phyloP scores from a whole-genome alignment of 2,888 invertebrate genomes.

The Chymomyza fuscimana region DNA sequence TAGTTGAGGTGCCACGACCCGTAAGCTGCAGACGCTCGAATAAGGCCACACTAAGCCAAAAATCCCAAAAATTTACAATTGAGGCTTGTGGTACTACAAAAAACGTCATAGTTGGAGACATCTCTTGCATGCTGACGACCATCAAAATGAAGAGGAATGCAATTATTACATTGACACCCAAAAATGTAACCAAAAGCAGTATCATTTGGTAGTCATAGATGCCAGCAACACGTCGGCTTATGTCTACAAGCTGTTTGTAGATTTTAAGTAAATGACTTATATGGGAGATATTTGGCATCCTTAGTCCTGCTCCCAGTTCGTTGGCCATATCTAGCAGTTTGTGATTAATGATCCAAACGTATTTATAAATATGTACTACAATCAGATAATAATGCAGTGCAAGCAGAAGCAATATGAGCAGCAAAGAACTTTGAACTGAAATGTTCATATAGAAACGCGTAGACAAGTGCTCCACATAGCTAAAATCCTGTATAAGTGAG shows the following conservation, averaged over 20 bases:
- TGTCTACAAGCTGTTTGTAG: slow-evolving; percentile 34
- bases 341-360: slow-evolving; percentile 42
- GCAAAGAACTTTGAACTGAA: neutral
- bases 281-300: neutral
- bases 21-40: slow-evolving; percentile 37
- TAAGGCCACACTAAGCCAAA: slow-evolving; percentile 41
- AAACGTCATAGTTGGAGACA: neutral
- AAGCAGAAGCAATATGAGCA: neutral
- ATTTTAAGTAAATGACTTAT: neutral
- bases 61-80: slow-evolving; percentile 40
- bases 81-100: slow-evolving; percentile 19
- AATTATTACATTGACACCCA: slow-evolving; percentile 40
- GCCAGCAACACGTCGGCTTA: slow-evolving; percentile 20
- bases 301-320: neutral
- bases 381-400: neutral
- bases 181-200: slow-evolving; percentile 16
- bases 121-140: slow-evolving; percentile 18
- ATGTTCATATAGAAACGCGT: neutral
- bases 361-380: slow-evolving; percentile 33
- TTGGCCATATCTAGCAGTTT: slow-evolving; percentile 27
- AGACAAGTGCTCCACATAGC: slow-evolving; percentile 36
- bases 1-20: slow-evolving; percentile 28
- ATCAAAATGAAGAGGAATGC: slow-evolving; percentile 37
- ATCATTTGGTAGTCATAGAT: slow-evolving; percentile 35
- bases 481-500: neutral